These are phyloP conservation scores for Chirona hameri DNA, from an alignment of 2,888 invertebrate genomes.

Conservation along the genomic window DNA sequence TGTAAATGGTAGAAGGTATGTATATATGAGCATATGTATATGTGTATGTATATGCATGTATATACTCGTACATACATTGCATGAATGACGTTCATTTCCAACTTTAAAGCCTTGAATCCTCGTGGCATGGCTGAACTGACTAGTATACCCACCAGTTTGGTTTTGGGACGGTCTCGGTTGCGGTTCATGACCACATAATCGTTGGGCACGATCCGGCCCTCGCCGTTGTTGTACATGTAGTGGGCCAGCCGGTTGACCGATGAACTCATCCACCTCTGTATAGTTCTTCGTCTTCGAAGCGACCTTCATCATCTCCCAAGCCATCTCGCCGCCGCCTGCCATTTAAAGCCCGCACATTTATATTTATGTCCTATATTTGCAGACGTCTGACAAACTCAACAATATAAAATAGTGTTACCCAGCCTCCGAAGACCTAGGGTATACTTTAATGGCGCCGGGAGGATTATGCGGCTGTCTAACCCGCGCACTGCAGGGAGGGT, in stretches of 20 bases:
- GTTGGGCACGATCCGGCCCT: constrained; percentile 84
- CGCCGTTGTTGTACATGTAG: constrained; percentile 88
- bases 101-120: neutral
- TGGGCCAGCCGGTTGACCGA: constrained; percentile 83
- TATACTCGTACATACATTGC: neutral
- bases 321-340: constrained; percentile 81
- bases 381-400: no score
- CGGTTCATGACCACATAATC: constrained; percentile 79
- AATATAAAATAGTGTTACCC: no score
- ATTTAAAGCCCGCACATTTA: no score
- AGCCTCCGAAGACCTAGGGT: no score
- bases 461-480: no score
- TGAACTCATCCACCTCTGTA: constrained; percentile 86
- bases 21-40: no score
- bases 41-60: no score
- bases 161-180: constrained; percentile 76
- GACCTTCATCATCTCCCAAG: constrained; percentile 89
- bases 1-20: no score
- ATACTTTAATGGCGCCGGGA: no score
- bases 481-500: no score
- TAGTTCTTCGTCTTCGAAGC: constrained; percentile 85
- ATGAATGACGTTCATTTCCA: neutral
- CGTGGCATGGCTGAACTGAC: neutral
- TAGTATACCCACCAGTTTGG: constrained; percentile 58
- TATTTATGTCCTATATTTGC: no score